Conservation (phyloP, 2,797 vertebrate species). For the Anas acuta region DNA sequence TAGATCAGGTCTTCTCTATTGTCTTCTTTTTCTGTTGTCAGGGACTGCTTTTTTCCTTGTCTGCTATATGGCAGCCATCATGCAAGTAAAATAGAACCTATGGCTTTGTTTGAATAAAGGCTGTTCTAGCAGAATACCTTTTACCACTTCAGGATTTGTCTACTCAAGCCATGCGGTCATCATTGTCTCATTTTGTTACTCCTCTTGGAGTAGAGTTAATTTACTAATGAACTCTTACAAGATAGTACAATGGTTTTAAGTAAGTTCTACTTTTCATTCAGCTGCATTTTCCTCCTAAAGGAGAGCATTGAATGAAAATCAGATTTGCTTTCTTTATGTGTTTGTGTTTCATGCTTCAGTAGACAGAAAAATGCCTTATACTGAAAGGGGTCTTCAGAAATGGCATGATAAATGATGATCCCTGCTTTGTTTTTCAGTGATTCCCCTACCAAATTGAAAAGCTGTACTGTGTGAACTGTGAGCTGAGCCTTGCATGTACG, state of each 20-base stretch:
- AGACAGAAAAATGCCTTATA: background rate
- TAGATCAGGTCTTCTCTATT: background rate
- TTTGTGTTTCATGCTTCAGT: background rate
- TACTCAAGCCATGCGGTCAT: background rate
- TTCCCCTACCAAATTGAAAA: background rate
- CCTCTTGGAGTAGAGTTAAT: background rate
- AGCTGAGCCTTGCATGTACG: background rate
- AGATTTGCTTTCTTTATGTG: background rate
- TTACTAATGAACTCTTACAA: background rate
- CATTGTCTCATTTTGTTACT: background rate
- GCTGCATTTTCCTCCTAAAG: background rate
- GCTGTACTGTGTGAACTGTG: background rate
- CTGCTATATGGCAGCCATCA: background rate
- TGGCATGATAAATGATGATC: background rate
- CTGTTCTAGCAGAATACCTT: background rate
- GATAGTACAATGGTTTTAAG: background rate
- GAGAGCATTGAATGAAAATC: background rate
- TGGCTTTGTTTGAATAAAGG: background rate
- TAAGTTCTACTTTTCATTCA: background rate
- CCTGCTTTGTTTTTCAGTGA: background rate
- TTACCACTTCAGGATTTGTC: background rate
- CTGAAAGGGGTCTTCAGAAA: background rate
- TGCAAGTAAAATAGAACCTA: background rate
- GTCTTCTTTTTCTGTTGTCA: background rate
- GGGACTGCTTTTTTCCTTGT: background rate